phyloP scores from a whole-genome alignment of 2,113 vertebrate genomes.

The Bufo bufo region DNA sequence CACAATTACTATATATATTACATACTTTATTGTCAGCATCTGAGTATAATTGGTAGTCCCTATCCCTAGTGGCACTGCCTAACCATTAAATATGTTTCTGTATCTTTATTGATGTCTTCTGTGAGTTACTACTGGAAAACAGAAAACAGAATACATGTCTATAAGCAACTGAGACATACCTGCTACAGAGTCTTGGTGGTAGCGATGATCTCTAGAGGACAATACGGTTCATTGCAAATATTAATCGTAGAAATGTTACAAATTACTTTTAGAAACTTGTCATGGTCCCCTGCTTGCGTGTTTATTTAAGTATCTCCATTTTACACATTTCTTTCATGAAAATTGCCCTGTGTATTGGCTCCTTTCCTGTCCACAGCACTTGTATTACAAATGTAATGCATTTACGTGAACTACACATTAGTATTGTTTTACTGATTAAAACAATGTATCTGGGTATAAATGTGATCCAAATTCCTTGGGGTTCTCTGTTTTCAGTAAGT shows the following conservation, averaged over 20 bases:
- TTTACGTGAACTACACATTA: slow-evolving; percentile 32
- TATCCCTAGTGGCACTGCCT: background rate
- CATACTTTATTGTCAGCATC: background rate
- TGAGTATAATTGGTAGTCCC: background rate
- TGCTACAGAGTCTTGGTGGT: background rate
- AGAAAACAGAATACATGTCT: background rate
- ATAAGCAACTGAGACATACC: background rate
- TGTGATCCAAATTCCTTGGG: slow-evolving; percentile 41
- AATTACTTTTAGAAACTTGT: background rate
- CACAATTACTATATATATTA: background rate
- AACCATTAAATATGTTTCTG: background rate
- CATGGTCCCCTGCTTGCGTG: background rate
- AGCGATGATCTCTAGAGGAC: background rate
- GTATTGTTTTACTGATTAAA: slow-evolving; percentile 51
- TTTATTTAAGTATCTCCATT: background rate
- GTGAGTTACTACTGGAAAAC: background rate
- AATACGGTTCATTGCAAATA: background rate
- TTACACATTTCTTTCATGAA: background rate
- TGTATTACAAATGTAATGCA: slow-evolving; percentile 39
- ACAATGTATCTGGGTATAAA: slow-evolving; percentile 34
- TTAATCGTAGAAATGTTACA: background rate
- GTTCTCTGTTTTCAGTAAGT: slow-evolving; percentile 39
- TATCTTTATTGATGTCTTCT: background rate
- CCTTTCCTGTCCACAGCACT: slow-evolving; percentile 26
- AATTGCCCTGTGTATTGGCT: slow-evolving; percentile 8